A percentile compares a stretch with the other conserved stretches of the same genome.
These are phyloP conservation scores for Resseliella maxima DNA, from an alignment of 2,888 invertebrate species.

Conservation along the genomic window DNA sequence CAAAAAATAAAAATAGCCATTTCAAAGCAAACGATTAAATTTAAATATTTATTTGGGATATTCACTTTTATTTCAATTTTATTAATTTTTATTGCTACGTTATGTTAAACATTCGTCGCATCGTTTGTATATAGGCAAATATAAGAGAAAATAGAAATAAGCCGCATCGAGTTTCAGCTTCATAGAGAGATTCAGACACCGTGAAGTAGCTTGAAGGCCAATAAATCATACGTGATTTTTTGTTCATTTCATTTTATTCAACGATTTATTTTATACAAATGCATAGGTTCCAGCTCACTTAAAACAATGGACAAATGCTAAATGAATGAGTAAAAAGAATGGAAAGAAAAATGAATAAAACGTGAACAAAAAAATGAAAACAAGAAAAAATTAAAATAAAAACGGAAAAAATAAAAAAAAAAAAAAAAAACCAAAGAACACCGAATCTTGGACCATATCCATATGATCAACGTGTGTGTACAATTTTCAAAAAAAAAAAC, in stretches of 20 bases:
- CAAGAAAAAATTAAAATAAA: too few relatives aligned
- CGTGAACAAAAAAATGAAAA: background rate
- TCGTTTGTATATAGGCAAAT: background rate
- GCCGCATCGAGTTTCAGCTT: too few relatives aligned
- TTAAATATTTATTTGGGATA: constrained; percentile 48
- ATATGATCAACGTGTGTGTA: too few relatives aligned
- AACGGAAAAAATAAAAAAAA: background rate
- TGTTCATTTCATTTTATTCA: constrained; percentile 29
- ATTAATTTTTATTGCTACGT: constrained; percentile 49
- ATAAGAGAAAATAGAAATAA: background rate
- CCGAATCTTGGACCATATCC: background rate
- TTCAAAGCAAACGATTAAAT: constrained; percentile 15
- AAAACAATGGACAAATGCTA: background rate
- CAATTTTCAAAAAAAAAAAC: background rate
- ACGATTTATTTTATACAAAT: background rate
- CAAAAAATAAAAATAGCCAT: background rate
- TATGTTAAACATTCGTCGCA: constrained; percentile 31
- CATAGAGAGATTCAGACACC: constrained; percentile 6
- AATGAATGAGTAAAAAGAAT: too few relatives aligned
- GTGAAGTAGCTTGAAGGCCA: constrained; percentile 21
- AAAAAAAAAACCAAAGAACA: too few relatives aligned
- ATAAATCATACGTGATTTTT: constrained; percentile 55
- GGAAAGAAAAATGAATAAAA: background rate
- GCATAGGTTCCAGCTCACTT: background rate
- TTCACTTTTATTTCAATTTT: constrained; percentile 27